phyloP scores from a whole-genome alignment of 2,888 invertebrate genomes.

The Dastarcus helophoroides region DNA sequence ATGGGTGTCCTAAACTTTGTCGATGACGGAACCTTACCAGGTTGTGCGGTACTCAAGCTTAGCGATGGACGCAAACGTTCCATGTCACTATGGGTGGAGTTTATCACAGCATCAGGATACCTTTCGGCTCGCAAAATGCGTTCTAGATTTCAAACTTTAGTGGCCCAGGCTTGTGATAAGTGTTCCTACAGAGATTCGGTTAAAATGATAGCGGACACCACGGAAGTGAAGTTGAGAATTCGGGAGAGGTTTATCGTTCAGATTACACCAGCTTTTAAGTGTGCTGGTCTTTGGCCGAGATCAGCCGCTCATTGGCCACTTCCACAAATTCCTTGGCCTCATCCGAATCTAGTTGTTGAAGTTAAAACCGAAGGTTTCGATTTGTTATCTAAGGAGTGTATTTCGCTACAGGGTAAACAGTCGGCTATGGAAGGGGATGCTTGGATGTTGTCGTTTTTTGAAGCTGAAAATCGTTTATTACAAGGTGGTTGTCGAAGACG shows the following conservation, averaged over 20 bases:
- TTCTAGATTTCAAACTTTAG: slow-evolving; percentile 67
- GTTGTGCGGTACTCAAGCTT: slow-evolving; percentile 73
- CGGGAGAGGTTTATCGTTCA: slow-evolving; percentile 72
- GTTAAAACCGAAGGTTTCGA: slow-evolving; percentile 80
- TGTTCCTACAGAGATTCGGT: slow-evolving; percentile 68
- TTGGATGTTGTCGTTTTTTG: slow-evolving; percentile 69
- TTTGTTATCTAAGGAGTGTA: slow-evolving; percentile 61
- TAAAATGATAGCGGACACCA: slow-evolving; percentile 73
- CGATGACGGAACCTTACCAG: slow-evolving; percentile 70
- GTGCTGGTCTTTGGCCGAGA: slow-evolving; percentile 75
- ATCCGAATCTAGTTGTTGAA: slow-evolving; percentile 64
- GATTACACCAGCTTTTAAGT: slow-evolving; percentile 76
- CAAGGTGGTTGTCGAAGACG: slow-evolving; percentile 62
- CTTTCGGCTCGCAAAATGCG: slow-evolving; percentile 74
- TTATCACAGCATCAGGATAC: slow-evolving; percentile 80
- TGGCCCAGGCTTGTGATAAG: slow-evolving; percentile 70
- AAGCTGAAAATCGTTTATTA: slow-evolving; percentile 65
- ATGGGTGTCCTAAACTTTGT: slow-evolving; percentile 88
- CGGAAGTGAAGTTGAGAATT: slow-evolving; percentile 67
- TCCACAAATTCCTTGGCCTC: slow-evolving; percentile 69
- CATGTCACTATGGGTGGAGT: slow-evolving; percentile 84
- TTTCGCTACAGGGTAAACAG: slow-evolving; percentile 58
- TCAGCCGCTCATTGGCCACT: slow-evolving; percentile 75
- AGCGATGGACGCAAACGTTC: slow-evolving; percentile 78
- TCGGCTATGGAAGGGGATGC: slow-evolving; percentile 77